These are phyloP conservation scores for Brachionus rubens DNA, from an alignment of 1,140 invertebrate genomes.

Conservation along the genomic window DNA sequence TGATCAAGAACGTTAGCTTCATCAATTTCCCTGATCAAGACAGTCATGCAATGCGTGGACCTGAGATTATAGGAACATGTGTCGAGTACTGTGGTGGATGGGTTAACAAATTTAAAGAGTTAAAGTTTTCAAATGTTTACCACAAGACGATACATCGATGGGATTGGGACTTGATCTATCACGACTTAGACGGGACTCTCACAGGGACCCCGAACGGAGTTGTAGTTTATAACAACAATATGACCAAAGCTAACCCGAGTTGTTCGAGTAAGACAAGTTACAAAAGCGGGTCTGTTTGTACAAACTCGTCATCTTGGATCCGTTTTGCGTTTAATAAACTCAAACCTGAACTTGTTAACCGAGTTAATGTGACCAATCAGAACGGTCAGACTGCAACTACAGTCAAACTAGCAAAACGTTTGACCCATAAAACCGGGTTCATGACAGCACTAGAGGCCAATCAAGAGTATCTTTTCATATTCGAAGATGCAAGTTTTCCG, in stretches of 20 bases:
- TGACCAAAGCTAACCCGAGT: background rate
- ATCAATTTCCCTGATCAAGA: background rate
- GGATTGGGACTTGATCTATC: slow-evolving; percentile 26
- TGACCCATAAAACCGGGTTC: background rate
- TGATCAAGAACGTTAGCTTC: slow-evolving; percentile 22
- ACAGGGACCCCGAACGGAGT: background rate
- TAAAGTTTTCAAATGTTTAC: slow-evolving; percentile 22
- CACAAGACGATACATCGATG: background rate
- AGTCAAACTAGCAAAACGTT: background rate
- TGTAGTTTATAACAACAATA: slow-evolving; percentile 35
- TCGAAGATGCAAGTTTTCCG: background rate
- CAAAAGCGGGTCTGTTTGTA: background rate
- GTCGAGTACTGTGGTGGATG: slow-evolving; percentile 46
- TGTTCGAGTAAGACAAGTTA: background rate
- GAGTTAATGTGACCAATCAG: background rate
- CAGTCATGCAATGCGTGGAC: slow-evolving; percentile 2
- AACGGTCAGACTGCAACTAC: background rate
- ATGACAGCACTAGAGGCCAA: slow-evolving; percentile 20
- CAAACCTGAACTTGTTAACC: background rate
- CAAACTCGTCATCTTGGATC: background rate
- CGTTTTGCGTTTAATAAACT: slow-evolving; percentile 18
- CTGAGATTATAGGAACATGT: slow-evolving; percentile 31
- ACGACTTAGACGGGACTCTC: slow-evolving; percentile 26
- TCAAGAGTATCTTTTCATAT: slow-evolving; percentile 29
- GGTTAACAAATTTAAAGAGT: background rate